A percentile compares a stretch with the other conserved stretches of the same genome.
Conservation (phyloP, 2,888 invertebrate species). For the Agrilus cyanescens region DNA sequence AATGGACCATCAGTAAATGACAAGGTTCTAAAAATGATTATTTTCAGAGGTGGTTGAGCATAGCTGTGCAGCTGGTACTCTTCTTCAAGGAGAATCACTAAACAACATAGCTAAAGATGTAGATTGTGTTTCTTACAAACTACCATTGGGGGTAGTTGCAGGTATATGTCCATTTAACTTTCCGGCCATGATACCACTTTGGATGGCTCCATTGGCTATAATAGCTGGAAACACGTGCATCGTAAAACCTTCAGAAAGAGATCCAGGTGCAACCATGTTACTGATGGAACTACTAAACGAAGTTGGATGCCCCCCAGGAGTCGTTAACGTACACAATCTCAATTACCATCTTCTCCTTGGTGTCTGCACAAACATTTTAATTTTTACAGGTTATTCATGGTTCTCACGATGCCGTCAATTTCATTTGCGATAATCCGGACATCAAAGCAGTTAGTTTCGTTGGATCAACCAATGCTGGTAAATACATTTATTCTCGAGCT, state of each 20-base stretch:
- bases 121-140: constrained; percentile 87
- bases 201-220: constrained; percentile 81
- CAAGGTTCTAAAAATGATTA: background rate
- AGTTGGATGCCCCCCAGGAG: constrained; percentile 92
- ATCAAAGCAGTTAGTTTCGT: constrained; percentile 97
- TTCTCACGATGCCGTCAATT: constrained; percentile 87
- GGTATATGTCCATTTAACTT: constrained; percentile 99
- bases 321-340: constrained; percentile 62
- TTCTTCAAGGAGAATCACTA: constrained; percentile 88
- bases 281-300: constrained; percentile 85
- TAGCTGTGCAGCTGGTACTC: constrained; percentile 83
- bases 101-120: constrained; percentile 84
- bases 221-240: constrained; percentile 93
- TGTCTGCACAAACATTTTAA: background rate
- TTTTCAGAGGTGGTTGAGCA: constrained; percentile 89
- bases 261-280: constrained; percentile 93
- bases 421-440: constrained; percentile 92
- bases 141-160: constrained; percentile 87
- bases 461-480: constrained; percentile 92
- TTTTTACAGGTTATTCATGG: constrained; percentile 72
- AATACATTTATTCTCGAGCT: constrained; percentile 89
- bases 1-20: background rate
- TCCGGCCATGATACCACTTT: constrained; percentile 98
- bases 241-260: constrained; percentile 94
- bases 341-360: background rate